Evolutionary conservation across 2,113 vertebrate genomes (phyloP).

Genomic region (Xiphias gladius): DNA sequence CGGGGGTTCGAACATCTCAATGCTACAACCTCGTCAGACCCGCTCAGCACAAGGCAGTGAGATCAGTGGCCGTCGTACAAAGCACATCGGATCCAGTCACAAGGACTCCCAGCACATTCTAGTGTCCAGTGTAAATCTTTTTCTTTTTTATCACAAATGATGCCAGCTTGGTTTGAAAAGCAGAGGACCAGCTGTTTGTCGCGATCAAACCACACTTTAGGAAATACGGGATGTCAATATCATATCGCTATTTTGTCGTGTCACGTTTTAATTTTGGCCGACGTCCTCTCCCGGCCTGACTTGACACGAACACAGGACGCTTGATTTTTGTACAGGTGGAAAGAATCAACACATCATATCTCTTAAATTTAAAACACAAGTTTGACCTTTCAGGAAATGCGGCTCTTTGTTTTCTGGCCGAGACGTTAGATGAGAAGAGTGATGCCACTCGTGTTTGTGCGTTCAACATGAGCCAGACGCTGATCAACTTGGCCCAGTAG

Average conservation of each 20-base stretch:
- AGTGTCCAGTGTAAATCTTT: background rate
- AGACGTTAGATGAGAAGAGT: background rate
- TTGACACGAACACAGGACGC: slow-evolving; percentile 6
- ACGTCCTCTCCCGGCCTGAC: background rate
- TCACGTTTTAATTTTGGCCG: background rate
- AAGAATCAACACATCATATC: slow-evolving; percentile 5
- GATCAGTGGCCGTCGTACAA: slow-evolving; percentile 21
- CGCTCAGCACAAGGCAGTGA: slow-evolving; percentile 25
- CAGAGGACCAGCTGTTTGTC: slow-evolving; percentile 6
- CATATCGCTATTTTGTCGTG: background rate
- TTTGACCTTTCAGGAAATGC: slow-evolving; percentile 20
- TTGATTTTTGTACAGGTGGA: slow-evolving; percentile 7
- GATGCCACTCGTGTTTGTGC: background rate
- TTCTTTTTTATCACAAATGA: background rate
- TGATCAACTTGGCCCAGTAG: background rate
- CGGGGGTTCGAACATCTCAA: background rate
- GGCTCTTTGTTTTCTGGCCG: background rate
- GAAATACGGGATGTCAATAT: background rate
- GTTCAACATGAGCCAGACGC: background rate
- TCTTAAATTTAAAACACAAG: slow-evolving; percentile 5
- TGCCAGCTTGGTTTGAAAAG: background rate
- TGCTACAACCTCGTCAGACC: background rate
- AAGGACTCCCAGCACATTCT: background rate
- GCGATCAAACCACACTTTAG: background rate
- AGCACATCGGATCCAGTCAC: slow-evolving; percentile 54